phyloP scores from a whole-genome alignment of 2,888 invertebrate genomes.

The Xestia c-nigrum region DNA sequence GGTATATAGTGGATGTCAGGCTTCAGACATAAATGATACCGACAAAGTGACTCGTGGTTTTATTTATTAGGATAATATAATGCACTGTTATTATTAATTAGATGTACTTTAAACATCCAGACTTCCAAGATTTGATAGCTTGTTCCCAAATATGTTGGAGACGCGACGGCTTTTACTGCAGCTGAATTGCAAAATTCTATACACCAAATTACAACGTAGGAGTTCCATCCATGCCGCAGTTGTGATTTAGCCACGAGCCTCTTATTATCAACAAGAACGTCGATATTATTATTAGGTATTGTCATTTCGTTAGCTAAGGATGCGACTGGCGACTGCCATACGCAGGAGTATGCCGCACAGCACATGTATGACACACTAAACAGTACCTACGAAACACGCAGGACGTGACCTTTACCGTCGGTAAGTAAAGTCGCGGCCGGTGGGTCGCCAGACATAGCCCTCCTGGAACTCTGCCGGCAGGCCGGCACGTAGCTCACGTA shows the following conservation, averaged over 20 bases:
- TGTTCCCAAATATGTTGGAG: too few species aligned
- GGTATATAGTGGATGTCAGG: too few species aligned
- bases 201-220: not conserved
- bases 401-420: constrained; percentile 7
- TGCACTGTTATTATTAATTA: too few species aligned
- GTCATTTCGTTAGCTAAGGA: not conserved
- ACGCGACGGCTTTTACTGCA: not conserved
- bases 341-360: not conserved
- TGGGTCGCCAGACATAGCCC: not conserved
- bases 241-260: not conserved
- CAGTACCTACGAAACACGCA: not conserved
- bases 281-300: too few species aligned
- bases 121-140: too few species aligned
- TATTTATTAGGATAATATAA: too few species aligned
- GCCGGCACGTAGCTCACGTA: not conserved
- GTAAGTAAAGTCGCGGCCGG: not conserved
- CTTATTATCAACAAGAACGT: not conserved
- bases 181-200: not conserved
- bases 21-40: too few species aligned
- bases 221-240: not conserved
- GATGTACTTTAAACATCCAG: too few species aligned
- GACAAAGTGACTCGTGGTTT: too few species aligned
- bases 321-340: not conserved
- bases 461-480: not conserved
- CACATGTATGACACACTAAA: not conserved